Conservation (phyloP, 1,140 invertebrate genomes). For the Drosophila hydei region DNA sequence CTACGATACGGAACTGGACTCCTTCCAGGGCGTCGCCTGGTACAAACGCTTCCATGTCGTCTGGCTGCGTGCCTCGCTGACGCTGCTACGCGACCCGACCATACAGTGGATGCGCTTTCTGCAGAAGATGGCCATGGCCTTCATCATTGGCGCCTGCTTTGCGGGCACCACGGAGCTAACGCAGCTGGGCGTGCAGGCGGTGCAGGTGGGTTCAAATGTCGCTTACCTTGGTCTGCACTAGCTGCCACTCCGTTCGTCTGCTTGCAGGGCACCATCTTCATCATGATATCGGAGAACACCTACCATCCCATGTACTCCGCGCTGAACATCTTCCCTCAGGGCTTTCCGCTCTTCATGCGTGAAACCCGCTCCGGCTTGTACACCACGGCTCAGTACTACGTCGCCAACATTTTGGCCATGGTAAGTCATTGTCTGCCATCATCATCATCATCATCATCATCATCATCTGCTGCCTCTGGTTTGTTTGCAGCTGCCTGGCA, state of each 20-base stretch:
- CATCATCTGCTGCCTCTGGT: too few relatives aligned
- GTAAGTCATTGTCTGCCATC: slow-evolving; percentile 84
- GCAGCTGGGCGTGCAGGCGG: slow-evolving; percentile 91
- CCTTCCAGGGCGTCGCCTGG: slow-evolving; percentile 86
- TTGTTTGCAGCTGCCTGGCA: slow-evolving; percentile 88
- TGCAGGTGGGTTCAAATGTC: slow-evolving; percentile 80
- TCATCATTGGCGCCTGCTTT: slow-evolving; percentile 92
- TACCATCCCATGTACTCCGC: slow-evolving; percentile 94
- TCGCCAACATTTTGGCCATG: slow-evolving; percentile 90
- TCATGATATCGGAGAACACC: slow-evolving; percentile 93
- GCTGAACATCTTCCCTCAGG: slow-evolving; percentile 90
- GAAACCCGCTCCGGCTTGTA: slow-evolving; percentile 92
- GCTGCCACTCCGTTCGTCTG: background rate
- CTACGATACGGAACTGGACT: slow-evolving; percentile 72
- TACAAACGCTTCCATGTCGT: slow-evolving; percentile 89
- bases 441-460: too few relatives aligned
- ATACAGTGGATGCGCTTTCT: slow-evolving; percentile 88
- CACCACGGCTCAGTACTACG: slow-evolving; percentile 89
- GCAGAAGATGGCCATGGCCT: slow-evolving; percentile 92
- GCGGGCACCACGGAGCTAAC: slow-evolving; percentile 87
- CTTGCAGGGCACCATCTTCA: slow-evolving; percentile 90
- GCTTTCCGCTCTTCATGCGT: slow-evolving; percentile 90
- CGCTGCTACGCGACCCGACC: slow-evolving; percentile 89
- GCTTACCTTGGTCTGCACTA: too few relatives aligned
- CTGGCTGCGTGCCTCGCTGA: slow-evolving; percentile 88